Evolutionary conservation across 2,113 vertebrate genomes (phyloP), one percentile per base, ranked within the genome.

Genomic region (Balaenoptera acutorostrata): DNA sequence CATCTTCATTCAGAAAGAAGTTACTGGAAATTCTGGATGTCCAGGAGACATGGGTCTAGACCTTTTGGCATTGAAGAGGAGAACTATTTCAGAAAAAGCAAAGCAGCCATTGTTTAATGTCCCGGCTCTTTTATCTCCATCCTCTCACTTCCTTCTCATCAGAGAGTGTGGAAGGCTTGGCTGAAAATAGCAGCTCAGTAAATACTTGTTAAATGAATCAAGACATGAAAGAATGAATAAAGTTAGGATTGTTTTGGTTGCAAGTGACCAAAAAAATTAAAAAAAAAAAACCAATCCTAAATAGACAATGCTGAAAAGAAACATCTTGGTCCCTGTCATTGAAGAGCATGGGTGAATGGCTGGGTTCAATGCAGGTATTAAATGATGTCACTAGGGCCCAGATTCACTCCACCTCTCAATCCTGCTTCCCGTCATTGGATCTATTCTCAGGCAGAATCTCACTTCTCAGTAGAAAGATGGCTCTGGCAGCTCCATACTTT

Each of bases 311-410:
- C 33, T 36, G 36, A n/a, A 72, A 33, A 89, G 41, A 61, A 66
- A 1, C 17, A 4, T 17, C 75, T n/a, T 8, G 11, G 2, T 46
- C 18, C n/a, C 44, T 33, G 33, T 27, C 6, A 39, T 0, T 20
- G 21, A 27, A 3, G 27, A 33, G 7, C 2, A 0, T 2, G 2
- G 5, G 12, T 33, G 25, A n/a, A 6, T 10, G 6, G 13, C 59
- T 14, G 29, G 12, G 23, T 8, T 0, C 4, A 4, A 2, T 2
- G 8, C 36, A 36, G 27, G 33, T 0, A 0, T 46, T 0, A 2
- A 0, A 2, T 1, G 9, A 6, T 8, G 6, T 29, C 44, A 10
- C 44, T 31, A 8, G 31, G 25, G 17, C 23, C 57, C 10, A 4
- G 21, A 5, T 9, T 13, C 92, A 55, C 14, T 36, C 41, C 13